A percentile compares a stretch with the other conserved stretches of the same genome.
Evolutionary conservation across 2,888 invertebrate species (phyloP).

Genomic region (Laspeyria flexula): DNA sequence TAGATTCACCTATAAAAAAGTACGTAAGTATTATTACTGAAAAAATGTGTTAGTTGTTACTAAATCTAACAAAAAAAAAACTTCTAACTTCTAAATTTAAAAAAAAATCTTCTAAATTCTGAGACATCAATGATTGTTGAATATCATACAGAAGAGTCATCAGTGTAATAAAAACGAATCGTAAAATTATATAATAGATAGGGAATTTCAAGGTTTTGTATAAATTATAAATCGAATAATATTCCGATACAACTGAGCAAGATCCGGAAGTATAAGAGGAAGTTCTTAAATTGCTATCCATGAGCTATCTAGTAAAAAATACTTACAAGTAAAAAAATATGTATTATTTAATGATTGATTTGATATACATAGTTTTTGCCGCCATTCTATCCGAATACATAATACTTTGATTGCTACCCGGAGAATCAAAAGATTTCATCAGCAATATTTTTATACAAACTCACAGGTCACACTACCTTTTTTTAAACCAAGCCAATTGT

Average conservation of each 20-base stretch:
- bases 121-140: not conserved
- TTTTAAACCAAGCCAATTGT: no score
- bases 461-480: no score
- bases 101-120: not conserved
- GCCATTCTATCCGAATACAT: not conserved
- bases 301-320: not conserved
- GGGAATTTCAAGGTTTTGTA: not conserved
- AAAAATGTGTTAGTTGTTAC: no score
- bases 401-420: not conserved
- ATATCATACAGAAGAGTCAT: not conserved
- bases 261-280: not conserved
- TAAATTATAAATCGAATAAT: not conserved
- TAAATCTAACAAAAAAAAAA: no score
- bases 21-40: no score
- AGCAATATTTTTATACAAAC: no score
- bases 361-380: not conserved
- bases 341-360: not conserved
- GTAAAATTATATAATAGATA: not conserved
- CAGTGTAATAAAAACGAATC: no score
- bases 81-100: no score
- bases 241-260: not conserved
- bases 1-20: no score
- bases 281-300: not conserved
- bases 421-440: no score
- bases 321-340: not conserved